A percentile compares a stretch with the other conserved stretches of the same genome.
phyloP scores from a whole-genome alignment of 2,113 vertebrate genomes.

The Peromyscus maniculatus region DNA sequence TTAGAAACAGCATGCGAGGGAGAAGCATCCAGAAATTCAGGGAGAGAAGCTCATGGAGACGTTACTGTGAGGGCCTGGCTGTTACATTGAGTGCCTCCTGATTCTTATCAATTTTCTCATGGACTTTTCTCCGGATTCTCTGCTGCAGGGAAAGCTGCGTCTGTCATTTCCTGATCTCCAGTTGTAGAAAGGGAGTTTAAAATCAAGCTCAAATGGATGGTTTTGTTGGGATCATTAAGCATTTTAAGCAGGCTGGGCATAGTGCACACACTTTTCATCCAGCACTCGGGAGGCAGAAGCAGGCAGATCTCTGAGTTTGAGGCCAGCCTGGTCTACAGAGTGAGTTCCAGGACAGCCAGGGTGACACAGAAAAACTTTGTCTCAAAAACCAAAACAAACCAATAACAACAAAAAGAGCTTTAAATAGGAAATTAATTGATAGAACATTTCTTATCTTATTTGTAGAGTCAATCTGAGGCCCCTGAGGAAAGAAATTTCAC shows the following conservation, averaged over 20 bases:
- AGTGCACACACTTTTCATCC: not conserved
- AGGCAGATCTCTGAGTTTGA: not conserved
- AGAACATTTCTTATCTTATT: not conserved
- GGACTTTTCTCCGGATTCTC: not conserved
- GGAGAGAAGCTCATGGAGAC: not conserved
- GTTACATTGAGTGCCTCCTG: not conserved
- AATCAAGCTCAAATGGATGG: not conserved
- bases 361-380: not conserved
- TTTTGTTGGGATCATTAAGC: not conserved
- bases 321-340: not conserved
- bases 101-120: not conserved
- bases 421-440: slow-evolving; percentile 11
- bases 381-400: not conserved
- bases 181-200: not conserved
- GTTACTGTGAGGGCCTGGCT: not conserved
- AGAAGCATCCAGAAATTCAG: not conserved
- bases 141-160: not conserved
- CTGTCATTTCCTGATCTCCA: not conserved
- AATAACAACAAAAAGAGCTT: not conserved
- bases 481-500: not conserved
- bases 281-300: not conserved
- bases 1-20: not conserved
- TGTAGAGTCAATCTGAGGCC: not conserved
- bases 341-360: not conserved
- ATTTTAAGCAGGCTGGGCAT: not conserved